Conservation (phyloP, 2,113 vertebrate species). For the Chloropsis cyanopogon region DNA sequence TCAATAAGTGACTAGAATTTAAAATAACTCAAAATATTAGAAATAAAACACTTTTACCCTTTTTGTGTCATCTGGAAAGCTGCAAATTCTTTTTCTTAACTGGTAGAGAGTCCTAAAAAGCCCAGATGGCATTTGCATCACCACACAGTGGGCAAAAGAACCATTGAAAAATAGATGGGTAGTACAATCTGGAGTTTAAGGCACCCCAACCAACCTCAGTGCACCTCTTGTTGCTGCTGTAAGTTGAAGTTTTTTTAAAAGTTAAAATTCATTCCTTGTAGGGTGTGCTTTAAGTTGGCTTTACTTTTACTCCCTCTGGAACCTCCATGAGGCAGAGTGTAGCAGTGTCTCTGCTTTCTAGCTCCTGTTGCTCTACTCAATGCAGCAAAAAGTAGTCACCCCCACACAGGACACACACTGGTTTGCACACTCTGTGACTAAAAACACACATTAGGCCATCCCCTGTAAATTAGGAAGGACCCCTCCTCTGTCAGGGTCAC, state of each 20-base stretch:
- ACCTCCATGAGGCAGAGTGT: accelerated
- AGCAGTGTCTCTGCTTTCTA: neutral
- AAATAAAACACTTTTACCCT: neutral
- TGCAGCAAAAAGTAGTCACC: neutral
- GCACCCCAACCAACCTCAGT: neutral
- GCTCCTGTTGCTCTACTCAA: neutral
- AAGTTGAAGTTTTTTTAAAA: neutral
- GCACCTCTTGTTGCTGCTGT: neutral
- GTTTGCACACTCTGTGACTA: neutral
- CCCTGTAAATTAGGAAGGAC: neutral
- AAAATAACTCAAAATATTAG: neutral
- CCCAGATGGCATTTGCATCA: neutral
- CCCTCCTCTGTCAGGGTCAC: neutral
- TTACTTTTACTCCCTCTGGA: neutral
- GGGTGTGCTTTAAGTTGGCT: neutral
- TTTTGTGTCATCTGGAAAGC: accelerated
- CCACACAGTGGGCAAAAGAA: neutral
- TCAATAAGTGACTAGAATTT: neutral
- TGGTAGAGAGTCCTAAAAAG: neutral
- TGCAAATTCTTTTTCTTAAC: neutral
- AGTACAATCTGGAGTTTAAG: neutral
- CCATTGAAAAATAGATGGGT: neutral
- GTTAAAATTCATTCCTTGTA: neutral
- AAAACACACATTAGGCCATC: neutral
- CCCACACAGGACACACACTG: no score